Evolutionary conservation across 92 coral and sea anemone genomes (phyloP), one percentile per base, ranked within the genome.

Genomic region (Chrysogorgia sp.): DNA sequence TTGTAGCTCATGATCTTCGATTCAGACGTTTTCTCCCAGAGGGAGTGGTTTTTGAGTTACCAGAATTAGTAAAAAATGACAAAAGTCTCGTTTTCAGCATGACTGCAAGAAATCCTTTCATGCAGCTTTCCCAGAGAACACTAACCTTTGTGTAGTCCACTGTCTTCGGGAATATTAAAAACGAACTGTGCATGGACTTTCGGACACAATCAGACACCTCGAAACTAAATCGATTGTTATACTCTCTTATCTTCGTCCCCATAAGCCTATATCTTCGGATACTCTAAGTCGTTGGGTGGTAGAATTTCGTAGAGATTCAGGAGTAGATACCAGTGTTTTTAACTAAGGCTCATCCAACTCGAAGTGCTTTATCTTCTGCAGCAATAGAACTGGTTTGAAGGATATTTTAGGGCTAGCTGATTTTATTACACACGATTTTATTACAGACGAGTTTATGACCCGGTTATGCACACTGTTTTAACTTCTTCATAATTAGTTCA

Each of bases 11-110:
- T 40, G 87, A 86, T 52, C 85, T 86, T 52, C 58, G 90, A 34
- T 86, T 79, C 70, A 77, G 90, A 61, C 81, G 77, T 34, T 82
- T 65, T 57, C 23, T 41, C 56, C 86, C 76, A 34, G 86, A 81
- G 53, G 90, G 90, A 75, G 86, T 86, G 65, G 59, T 75, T n/a
- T 86, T 82, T 76, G 65, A 70, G 35, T 84, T 86, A 50, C 81
- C 90, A 37, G 86, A 14, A 20, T 56, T 86, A 23, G 83, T 85
- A 34, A 86, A 86, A 71, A n/a, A n/a, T n/a, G n/a, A n/a, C n/a
- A n/a, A n/a, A 86, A 86, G 62, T 86, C 83, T 26, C 71, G 82
- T 35, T 75, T 68, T 21, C 83, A 77, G 29, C 86, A 75, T 24
- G 74, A 56, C 26, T 68, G 67, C 28, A 78, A 82, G 52, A 77